Conservation (phyloP, 92 coral and sea anemone genomes). For the Paragorgia papillata region DNA sequence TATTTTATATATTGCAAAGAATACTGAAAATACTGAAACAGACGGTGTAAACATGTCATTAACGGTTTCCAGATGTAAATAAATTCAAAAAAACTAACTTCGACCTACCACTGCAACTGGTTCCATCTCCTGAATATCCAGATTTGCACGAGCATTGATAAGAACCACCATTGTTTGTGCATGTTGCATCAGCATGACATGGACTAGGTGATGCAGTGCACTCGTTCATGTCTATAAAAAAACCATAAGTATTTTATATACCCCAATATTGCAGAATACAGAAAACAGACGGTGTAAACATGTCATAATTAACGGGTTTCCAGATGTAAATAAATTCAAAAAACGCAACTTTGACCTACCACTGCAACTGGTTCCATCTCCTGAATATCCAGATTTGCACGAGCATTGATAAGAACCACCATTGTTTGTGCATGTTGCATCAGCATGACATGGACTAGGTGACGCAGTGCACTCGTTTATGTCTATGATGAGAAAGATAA, state of each 20-base stretch:
- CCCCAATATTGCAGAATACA: too few relatives aligned
- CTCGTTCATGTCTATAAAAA: background rate
- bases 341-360: constrained; percentile 20
- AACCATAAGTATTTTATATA: too few relatives aligned
- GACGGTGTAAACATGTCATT: too few relatives aligned
- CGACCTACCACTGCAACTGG: constrained; percentile 23
- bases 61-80: too few relatives aligned
- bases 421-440: constrained; percentile 53
- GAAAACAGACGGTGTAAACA: too few relatives aligned
- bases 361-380: constrained; percentile 54
- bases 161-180: constrained; percentile 35
- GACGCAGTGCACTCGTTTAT: background rate
- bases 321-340: too few relatives aligned
- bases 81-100: too few relatives aligned
- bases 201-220: background rate
- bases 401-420: constrained; percentile 58
- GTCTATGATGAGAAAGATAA: background rate
- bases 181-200: constrained; percentile 4
- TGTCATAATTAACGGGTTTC: too few relatives aligned
- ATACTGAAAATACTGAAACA: too few relatives aligned
- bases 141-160: constrained; percentile 45
- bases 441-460: background rate
- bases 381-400: constrained; percentile 50
- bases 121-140: constrained; percentile 39
- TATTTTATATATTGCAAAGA: too few relatives aligned